These are phyloP conservation scores for Acanthopleura granulata DNA, from an alignment of 2,888 invertebrate genomes.

Conservation along the genomic window DNA sequence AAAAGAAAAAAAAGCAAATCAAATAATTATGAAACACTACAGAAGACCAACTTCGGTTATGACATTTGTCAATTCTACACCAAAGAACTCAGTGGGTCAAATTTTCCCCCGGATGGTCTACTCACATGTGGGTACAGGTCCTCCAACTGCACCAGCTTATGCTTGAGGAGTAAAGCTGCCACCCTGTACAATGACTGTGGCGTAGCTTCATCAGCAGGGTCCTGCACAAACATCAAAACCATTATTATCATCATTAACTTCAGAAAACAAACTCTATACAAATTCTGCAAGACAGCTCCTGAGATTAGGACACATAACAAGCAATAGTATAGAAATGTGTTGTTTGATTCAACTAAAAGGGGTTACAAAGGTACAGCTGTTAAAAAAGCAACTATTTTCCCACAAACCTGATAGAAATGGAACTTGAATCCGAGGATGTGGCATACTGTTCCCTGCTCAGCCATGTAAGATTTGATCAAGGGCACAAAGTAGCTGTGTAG, in stretches of 20 bases:
- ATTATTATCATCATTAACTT: too few relatives aligned
- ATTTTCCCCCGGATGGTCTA: conserved; percentile 27
- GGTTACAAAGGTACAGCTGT: background rate
- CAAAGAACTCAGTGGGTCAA: too few relatives aligned
- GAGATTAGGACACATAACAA: too few relatives aligned
- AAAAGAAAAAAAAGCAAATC: too few relatives aligned
- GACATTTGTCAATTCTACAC: too few relatives aligned
- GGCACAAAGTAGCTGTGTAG: conserved; percentile 83
- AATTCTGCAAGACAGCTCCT: too few relatives aligned
- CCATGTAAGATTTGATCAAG: conserved; percentile 88
- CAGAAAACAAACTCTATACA: too few relatives aligned
- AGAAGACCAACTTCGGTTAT: too few relatives aligned
- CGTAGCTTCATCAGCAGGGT: conserved; percentile 70
- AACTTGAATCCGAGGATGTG: conserved; percentile 96
- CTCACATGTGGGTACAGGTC: conserved; percentile 92
- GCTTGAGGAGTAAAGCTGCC: conserved; percentile 89
- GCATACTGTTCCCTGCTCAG: conserved; percentile 87
- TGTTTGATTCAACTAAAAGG: too few relatives aligned
- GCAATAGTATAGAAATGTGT: too few relatives aligned
- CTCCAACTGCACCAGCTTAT: conserved; percentile 86
- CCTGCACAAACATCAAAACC: background rate
- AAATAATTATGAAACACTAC: too few relatives aligned
- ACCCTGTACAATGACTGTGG: conserved; percentile 89
- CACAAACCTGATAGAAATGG: conserved; percentile 72
- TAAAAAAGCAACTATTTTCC: background rate